Base-by-base conservation (phyloP, 2,888 invertebrate species). In the Amphipyra tragopoginis region DNA sequence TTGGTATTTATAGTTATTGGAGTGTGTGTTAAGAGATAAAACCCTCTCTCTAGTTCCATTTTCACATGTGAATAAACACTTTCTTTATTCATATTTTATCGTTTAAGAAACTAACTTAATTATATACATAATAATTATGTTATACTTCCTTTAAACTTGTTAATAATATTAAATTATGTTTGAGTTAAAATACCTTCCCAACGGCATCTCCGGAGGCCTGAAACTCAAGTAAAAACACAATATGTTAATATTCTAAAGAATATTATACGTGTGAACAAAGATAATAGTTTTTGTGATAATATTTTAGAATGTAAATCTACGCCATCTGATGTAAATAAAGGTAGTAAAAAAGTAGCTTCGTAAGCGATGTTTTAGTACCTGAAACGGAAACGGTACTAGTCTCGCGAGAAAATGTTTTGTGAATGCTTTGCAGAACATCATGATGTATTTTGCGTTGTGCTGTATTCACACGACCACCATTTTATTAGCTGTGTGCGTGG, bases 341-440 rank as follows among this genome's bases (percentile, higher is more conserved):
- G 36, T 36, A 36, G 36, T 36, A 44, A 49, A 63, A 54, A 48
- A 48, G 15, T 34, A 43, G 36, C 45, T 38, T 36, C 38, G 55
- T 71, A 48, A 71, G 42, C 50, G 36, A 40, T 65, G 50, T 65
- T 72, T 51, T 40, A 51, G 66, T 55, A 51, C 42, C 40, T 50
- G 50, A 38, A 43, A 34, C 36, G 29, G 64, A 52, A 49, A 51
- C n/a, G 14, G 47, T 48, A 21, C 5, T 5, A 56, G 47, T 38
- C 53, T 49, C 42, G 38, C 29, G 29, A 21, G 48, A 72, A 40
- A 57, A 65, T 40, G 13, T 33, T 33, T 42, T 42, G 51, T 14
- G 33, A 51, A 39, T 50, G 33, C 43, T 50, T 38, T 39, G 36
- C 38, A 11, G n/a, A 29, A 14, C 47, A 33, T 40, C 8, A 13